Conservation (phyloP, 2,888 invertebrate species). For the Agrilus biguttatus region DNA sequence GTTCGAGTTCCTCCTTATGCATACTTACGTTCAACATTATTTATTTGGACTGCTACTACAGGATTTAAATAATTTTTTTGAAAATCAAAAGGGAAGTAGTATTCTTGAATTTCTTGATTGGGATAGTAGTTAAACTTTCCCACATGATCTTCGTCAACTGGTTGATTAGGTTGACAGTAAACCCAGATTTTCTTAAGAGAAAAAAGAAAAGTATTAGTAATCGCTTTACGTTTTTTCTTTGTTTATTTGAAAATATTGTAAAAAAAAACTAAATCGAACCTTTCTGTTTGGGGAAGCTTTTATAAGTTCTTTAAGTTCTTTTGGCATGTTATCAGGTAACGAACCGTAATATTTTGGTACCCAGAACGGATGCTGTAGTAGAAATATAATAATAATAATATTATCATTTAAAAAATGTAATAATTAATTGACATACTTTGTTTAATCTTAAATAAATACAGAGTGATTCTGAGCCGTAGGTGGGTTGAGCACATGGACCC, state of each 20-base stretch:
- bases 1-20: too few species aligned
- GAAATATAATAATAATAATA: not conserved
- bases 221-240: too few species aligned
- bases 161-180: conserved; percentile 42
- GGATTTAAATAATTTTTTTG: conserved; percentile 46
- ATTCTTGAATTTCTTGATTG: conserved; percentile 31
- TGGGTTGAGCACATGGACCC: conserved; percentile 14
- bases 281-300: not conserved
- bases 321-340: conserved; percentile 4
- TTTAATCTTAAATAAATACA: conserved; percentile 19
- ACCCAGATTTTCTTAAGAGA: conserved; percentile 17
- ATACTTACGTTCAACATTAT: conserved; percentile 13
- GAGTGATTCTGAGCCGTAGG: conserved; percentile 15
- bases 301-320: not conserved
- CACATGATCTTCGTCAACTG: conserved; percentile 40
- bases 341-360: conserved; percentile 2
- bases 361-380: conserved; percentile 6
- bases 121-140: conserved; percentile 40
- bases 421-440: conserved; percentile 20
- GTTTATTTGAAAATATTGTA: too few species aligned
- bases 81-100: conserved; percentile 47
- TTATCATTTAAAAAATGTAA: conserved; percentile 15
- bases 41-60: conserved; percentile 44
- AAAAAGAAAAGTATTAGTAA: not conserved
- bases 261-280: not conserved